A percentile compares a stretch with the other conserved stretches of the same genome.
phyloP scores from a whole-genome alignment of 2,113 vertebrate genomes.

The Montifringilla adamsi region DNA sequence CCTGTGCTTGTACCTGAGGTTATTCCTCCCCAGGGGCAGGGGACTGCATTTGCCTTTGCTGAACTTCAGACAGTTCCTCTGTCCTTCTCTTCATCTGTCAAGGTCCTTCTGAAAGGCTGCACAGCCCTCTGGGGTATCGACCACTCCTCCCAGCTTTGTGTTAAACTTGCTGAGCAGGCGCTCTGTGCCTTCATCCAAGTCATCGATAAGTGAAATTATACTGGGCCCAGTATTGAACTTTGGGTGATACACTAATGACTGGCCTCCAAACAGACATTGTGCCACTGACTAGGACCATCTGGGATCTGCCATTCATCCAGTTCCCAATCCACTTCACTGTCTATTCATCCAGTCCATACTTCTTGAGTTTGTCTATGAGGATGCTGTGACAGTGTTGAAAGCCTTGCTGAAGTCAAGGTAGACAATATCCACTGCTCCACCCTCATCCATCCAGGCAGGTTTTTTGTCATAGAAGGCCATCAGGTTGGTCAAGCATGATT shows the following conservation, averaged over 20 bases:
- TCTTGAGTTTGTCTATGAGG: background rate
- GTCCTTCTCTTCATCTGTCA: background rate
- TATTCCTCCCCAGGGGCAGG: background rate
- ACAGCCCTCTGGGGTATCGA: accelerated
- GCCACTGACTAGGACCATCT: background rate
- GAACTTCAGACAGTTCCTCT: background rate
- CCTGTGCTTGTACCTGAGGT: background rate
- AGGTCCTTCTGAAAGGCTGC: background rate
- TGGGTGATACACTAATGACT: background rate
- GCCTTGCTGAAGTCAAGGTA: background rate
- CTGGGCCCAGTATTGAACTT: background rate
- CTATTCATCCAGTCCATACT: background rate
- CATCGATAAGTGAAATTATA: background rate
- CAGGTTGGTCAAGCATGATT: background rate
- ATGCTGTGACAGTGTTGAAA: background rate
- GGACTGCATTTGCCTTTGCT: background rate
- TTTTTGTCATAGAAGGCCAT: background rate
- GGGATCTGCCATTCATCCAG: background rate
- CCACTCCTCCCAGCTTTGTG: background rate
- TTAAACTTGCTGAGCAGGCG: background rate
- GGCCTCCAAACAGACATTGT: background rate
- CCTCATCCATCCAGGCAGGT: background rate
- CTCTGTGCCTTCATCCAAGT: background rate
- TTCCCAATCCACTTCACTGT: background rate
- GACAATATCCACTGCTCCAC: background rate